Conservation (phyloP, 2,888 invertebrate species). For the Isoperla grammatica region DNA sequence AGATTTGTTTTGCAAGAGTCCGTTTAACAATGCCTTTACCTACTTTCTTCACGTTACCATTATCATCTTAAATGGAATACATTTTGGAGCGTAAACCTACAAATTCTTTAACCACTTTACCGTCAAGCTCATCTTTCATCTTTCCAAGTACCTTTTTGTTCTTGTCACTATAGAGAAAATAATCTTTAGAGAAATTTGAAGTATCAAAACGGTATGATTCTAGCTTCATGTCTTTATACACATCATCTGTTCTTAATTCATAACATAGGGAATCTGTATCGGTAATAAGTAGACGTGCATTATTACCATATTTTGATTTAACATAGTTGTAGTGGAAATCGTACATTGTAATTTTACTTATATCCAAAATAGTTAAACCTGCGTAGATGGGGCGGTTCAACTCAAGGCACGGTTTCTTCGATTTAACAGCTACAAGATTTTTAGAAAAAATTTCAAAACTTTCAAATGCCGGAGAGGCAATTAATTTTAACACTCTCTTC, state of each 20-base stretch:
- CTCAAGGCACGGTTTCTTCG: constrained; percentile 34
- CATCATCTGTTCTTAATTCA: neutral
- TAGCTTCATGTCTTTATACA: constrained; percentile 37
- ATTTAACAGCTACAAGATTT: constrained; percentile 39
- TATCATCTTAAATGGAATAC: no score
- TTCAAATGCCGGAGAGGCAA: constrained; percentile 39
- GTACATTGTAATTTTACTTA: constrained; percentile 42
- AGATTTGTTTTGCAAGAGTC: neutral
- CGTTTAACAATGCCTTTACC: constrained; percentile 17
- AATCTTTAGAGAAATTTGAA: constrained; percentile 34
- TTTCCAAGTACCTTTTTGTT: constrained; percentile 37
- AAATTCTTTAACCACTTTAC: constrained; percentile 34
- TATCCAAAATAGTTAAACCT: constrained; percentile 40
- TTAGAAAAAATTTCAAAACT: constrained; percentile 37
- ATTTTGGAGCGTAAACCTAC: constrained; percentile 32
- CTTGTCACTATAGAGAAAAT: constrained; percentile 29
- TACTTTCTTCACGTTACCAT: no score
- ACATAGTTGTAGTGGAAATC: constrained; percentile 40
- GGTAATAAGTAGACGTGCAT: no score
- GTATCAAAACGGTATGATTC: constrained; percentile 33
- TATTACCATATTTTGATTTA: constrained; percentile 34
- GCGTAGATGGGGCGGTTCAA: constrained; percentile 42
- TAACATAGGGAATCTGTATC: constrained; percentile 25
- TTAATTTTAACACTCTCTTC: no score
- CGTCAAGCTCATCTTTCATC: constrained; percentile 38